Conservation (phyloP, 2,797 vertebrate species). For the Poeciliopsis infans region DNA sequence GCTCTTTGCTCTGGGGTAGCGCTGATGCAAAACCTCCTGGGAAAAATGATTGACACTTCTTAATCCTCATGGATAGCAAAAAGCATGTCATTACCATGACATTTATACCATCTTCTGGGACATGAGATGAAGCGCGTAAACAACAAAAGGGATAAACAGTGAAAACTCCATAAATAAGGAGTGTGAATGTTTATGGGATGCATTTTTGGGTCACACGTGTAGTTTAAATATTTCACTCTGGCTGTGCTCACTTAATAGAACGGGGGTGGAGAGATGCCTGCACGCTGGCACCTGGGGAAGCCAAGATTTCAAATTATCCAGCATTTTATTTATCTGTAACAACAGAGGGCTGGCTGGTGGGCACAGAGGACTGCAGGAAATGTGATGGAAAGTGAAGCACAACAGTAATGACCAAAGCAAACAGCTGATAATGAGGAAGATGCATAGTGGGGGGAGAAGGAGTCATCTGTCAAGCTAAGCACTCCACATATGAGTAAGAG, state of each 20-base stretch:
- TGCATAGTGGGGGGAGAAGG: slow-evolving; percentile 25
- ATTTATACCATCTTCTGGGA: slow-evolving; percentile 64
- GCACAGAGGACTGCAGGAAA: slow-evolving; percentile 38
- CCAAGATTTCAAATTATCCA: slow-evolving; percentile 63
- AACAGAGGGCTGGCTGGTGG: slow-evolving; percentile 55
- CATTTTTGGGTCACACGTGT: slow-evolving; percentile 50
- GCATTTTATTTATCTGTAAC: slow-evolving; percentile 65
- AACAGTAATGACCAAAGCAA: slow-evolving; percentile 63
- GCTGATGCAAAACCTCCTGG: slow-evolving; percentile 57
- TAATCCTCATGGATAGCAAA: slow-evolving; percentile 67
- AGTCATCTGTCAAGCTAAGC: slow-evolving; percentile 61
- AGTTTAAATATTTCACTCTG: slow-evolving; percentile 29
- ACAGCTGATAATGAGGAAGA: slow-evolving; percentile 62
- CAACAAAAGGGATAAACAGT: slow-evolving; percentile 50
- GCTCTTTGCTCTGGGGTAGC: slow-evolving; percentile 52
- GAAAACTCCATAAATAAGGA: slow-evolving; percentile 52
- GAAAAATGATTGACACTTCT: slow-evolving; percentile 72
- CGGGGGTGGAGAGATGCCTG: slow-evolving; percentile 11
- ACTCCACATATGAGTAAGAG: slow-evolving; percentile 54
- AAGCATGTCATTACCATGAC: slow-evolving; percentile 71
- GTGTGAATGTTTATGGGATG: slow-evolving; percentile 45
- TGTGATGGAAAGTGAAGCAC: slow-evolving; percentile 54
- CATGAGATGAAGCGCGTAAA: slow-evolving; percentile 30
- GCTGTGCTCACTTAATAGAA: slow-evolving; percentile 9
- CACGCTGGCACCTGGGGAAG: slow-evolving; percentile 47